Evolutionary conservation across 1,140 invertebrate genomes (phyloP), one percentile per base, ranked within the genome.

Genomic region (Rhagoletis pomonella): DNA sequence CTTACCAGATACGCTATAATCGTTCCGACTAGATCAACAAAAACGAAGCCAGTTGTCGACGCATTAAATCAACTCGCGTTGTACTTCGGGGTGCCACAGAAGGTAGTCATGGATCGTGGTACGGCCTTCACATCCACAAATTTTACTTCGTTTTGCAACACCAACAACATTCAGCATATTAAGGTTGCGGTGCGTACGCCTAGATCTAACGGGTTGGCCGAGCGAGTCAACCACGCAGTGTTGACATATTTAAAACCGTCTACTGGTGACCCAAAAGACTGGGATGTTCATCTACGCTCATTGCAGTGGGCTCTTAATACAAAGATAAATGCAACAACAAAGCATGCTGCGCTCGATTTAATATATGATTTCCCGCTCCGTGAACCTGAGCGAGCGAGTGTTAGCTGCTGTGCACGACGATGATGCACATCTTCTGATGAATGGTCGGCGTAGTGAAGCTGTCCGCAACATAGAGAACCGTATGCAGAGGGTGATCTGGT

Each of bases 191-290:
- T 87, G 9, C 69, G 62, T 19, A 87, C 87, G 47, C 88, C 88
- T 12, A 73, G 86, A 14, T 69, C 88, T 1, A 88, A 89, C 60
- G 90, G 90, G 17, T 87, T 88, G 58, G 89, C 89, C 12, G 90
- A 91, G 65, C 44, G 90, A 1, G 65, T 89, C 29, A 90, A 91
- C 86, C 60, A 89, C 29, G 60, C 87, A n/a, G 39, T 90, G 50
- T 42, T 88, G 39, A 65, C 62, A 2, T 87, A 85, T 29, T 29
- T 89, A 62, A n/a, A 86, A 29, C 17, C 85, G 9, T 67, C 88
- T 55, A 29, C 14, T n/a, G 47, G 64, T 1, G 84, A 58, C 4
- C 17, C 77, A 29, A 55, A 69, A 50, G 69, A 89, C 39, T 92
- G 90, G 90, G 89, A 89, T 73, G 86, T 62, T 12, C 55, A 58